Percentiles rank a stretch among this genome's conserved stretches.
Evolutionary conservation across 2,888 invertebrate species (phyloP).

Genomic region (Lochmaea crataegi): DNA sequence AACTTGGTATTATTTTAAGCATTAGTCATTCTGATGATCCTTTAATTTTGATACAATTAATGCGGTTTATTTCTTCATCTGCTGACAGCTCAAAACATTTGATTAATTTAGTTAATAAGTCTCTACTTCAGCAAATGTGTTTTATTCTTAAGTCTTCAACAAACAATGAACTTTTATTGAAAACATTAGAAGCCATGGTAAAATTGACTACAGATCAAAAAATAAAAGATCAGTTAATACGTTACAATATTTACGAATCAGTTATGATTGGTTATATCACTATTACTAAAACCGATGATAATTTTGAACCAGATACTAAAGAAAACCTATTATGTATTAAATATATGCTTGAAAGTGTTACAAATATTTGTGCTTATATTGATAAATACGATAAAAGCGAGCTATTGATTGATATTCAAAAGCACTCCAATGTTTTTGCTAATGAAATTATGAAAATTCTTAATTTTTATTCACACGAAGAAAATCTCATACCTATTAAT

Average conservation of each 20-base stretch:
- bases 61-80: slow-evolving; percentile 74
- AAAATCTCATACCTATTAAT: slow-evolving; percentile 54
- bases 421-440: slow-evolving; percentile 45
- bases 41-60: slow-evolving; percentile 77
- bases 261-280: slow-evolving; percentile 51
- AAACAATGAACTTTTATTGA: slow-evolving; percentile 71
- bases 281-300: slow-evolving; percentile 40
- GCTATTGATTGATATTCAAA: slow-evolving; percentile 39
- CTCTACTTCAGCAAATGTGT: slow-evolving; percentile 71
- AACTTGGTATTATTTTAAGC: slow-evolving; percentile 69
- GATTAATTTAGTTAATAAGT: slow-evolving; percentile 65
- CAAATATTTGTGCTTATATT: slow-evolving; percentile 54
- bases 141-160: slow-evolving; percentile 82
- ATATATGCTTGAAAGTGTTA: slow-evolving; percentile 53
- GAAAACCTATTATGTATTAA: slow-evolving; percentile 48
- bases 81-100: slow-evolving; percentile 60
- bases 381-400: slow-evolving; percentile 43
- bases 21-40: slow-evolving; percentile 75
- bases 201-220: slow-evolving; percentile 54
- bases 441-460: slow-evolving; percentile 49
- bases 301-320: slow-evolving; percentile 51
- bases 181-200: slow-evolving; percentile 70
- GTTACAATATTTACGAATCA: slow-evolving; percentile 46
- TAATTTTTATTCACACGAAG: slow-evolving; percentile 49
- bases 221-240: slow-evolving; percentile 47